Evolutionary conservation across 2,797 vertebrate species (phyloP).

Genomic region (Spinus olivaceus): DNA sequence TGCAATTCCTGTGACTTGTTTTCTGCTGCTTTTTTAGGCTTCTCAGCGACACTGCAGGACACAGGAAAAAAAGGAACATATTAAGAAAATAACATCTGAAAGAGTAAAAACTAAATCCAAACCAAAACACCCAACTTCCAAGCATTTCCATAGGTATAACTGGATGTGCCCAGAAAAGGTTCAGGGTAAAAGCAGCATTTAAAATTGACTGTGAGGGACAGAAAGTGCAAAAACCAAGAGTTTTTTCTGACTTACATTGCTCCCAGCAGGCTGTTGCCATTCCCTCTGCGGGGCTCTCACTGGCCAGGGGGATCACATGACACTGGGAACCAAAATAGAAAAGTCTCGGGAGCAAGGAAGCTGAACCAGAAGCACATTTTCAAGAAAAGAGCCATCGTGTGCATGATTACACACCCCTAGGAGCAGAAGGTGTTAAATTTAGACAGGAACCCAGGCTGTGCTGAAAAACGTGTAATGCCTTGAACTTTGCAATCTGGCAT

Average conservation of each 20-base stretch:
- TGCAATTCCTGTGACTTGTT: neutral
- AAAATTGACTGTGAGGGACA: neutral
- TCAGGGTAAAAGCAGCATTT: neutral
- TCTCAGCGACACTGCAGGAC: neutral
- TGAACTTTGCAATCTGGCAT: neutral
- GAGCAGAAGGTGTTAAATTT: neutral
- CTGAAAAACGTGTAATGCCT: neutral
- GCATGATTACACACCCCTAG: neutral
- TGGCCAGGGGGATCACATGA: conserved; percentile 59
- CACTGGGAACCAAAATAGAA: conserved; percentile 65
- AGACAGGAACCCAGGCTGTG: neutral
- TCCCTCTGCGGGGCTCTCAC: conserved; percentile 46
- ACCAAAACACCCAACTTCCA: neutral
- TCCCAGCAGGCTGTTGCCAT: conserved; percentile 70
- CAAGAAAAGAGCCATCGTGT: neutral
- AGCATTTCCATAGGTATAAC: neutral
- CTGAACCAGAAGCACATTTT: conserved; percentile 44
- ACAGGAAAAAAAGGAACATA: conserved; percentile 20
- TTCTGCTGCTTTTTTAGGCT: neutral
- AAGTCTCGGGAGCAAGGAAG: conserved; percentile 57
- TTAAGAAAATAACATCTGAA: neutral
- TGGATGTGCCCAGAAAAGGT: neutral
- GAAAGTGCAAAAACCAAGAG: conserved; percentile 51
- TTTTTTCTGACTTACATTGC: conserved; percentile 71
- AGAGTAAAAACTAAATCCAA: neutral